phyloP scores from a whole-genome alignment of 2,797 vertebrate genomes.

The Saxicola maurus region DNA sequence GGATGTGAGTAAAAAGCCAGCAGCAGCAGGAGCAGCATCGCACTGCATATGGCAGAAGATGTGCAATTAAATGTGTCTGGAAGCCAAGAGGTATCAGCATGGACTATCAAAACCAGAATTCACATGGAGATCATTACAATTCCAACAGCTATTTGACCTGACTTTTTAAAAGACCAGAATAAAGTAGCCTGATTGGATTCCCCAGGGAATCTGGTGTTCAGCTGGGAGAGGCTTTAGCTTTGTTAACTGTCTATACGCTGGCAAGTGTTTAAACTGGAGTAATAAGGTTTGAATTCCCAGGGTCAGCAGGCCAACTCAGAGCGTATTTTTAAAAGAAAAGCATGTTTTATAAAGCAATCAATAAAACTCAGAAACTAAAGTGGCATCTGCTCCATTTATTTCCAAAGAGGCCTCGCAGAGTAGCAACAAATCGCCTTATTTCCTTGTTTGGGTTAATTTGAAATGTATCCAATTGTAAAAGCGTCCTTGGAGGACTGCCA shows the following conservation, averaged over 20 bases:
- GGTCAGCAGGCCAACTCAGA: constrained; percentile 16
- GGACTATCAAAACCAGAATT: constrained; percentile 21
- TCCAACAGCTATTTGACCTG: constrained; percentile 28
- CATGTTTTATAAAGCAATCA: constrained; percentile 16
- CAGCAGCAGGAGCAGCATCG: background rate
- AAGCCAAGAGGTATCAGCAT: background rate
- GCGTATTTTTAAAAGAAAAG: constrained; percentile 10
- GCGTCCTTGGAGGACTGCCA: background rate
- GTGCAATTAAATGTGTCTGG: background rate
- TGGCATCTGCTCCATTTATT: constrained; percentile 26
- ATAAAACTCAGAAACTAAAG: background rate
- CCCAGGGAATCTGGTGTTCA: background rate
- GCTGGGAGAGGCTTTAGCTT: constrained; percentile 17
- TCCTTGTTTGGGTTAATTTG: background rate
- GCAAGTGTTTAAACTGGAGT: constrained; percentile 30
- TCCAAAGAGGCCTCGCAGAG: background rate
- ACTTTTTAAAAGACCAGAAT: background rate
- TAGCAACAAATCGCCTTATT: constrained; percentile 3
- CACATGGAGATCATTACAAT: constrained; percentile 19
- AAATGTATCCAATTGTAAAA: background rate
- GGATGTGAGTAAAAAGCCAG: background rate
- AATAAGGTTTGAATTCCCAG: constrained; percentile 37
- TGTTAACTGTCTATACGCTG: constrained; percentile 4
- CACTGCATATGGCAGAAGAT: background rate
- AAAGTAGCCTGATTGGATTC: constrained; percentile 25